Evolutionary conservation across 2,888 invertebrate genomes (phyloP), one percentile per base, ranked within the genome.

Genomic region (Torymus texanus): DNA sequence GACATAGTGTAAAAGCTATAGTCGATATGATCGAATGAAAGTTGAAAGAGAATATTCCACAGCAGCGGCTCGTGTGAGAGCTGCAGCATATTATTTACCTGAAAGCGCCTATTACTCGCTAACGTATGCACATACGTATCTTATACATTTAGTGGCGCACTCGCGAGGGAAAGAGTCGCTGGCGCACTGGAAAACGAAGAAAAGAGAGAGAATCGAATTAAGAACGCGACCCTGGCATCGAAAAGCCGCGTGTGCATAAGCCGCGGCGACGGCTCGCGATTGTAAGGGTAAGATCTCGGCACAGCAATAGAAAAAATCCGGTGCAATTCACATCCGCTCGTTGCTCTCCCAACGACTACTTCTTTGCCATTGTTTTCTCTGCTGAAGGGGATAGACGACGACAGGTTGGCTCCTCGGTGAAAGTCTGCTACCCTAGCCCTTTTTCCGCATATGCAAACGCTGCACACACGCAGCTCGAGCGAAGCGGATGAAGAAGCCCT

Each of bases 151-250:
- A 29, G 29, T 29, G 4, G 1, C 2, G 14, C 58, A 11, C 29
- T 24, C 24, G 29, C 10, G 10, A 58, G 56, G 12, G 55, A 73
- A 55, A 55, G 63, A 63, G 50, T 29, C 29, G 29, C 5, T 29
- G 41, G 58, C 41, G 65, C 14, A 65, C 65, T 51, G 16, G 71
- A 66, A 73, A 41, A 50, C 16, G 63, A 70, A 51, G 75, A 53
- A 68, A 18, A 67, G 75, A 78, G 63, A 16, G 72, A 79, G 73
- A 79, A 71, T 76, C 62, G 67, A 79, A 78, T 81, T 75, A 79
- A 78, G 78, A 81, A 68, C 78, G 73, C 81, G 81, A 73, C 75
- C 75, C 70, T 76, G 81, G 81, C 75, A 81, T 81, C 77, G 77
- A 80, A 80, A 80, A 74, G 73, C 75, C 71, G 29, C 61, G 61